A percentile compares a stretch with the other conserved stretches of the same genome.
phyloP scores from a whole-genome alignment of 2,888 invertebrate species.

The Mallateleia sp. region DNA sequence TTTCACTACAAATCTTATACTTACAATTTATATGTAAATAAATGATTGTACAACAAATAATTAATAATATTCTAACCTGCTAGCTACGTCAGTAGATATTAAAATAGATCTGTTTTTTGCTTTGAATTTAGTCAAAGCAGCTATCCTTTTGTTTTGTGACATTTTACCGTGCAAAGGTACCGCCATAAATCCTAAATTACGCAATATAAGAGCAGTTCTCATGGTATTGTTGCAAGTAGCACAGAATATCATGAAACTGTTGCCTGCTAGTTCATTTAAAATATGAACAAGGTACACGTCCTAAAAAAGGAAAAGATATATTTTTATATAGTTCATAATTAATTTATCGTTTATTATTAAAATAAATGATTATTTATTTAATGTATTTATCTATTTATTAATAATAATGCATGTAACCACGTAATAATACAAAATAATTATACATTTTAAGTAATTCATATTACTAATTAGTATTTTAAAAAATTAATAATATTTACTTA shows the following conservation, averaged over 20 bases:
- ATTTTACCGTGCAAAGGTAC: constrained; percentile 99
- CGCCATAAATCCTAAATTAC: constrained; percentile 97
- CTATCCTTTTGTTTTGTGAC: constrained; percentile 99
- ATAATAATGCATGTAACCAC: too few relatives aligned
- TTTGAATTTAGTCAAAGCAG: constrained; percentile 98
- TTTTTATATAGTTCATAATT: too few relatives aligned
- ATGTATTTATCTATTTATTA: too few relatives aligned
- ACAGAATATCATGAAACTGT: constrained; percentile 99
- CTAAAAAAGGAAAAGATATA: constrained; percentile 91
- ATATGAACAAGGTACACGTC: constrained; percentile 99
- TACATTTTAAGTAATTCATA: too few relatives aligned
- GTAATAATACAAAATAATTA: too few relatives aligned
- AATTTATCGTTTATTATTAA: too few relatives aligned
- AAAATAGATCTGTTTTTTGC: constrained; percentile 97
- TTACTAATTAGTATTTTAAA: too few relatives aligned
- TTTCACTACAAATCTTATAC: too few relatives aligned
- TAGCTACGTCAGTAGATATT: constrained; percentile 99
- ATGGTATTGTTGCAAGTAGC: constrained; percentile 98
- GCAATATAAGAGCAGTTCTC: constrained; percentile 96
- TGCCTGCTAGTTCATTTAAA: constrained; percentile 98
- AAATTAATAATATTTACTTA: too few relatives aligned
- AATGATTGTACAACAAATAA: too few relatives aligned
- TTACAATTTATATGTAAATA: too few relatives aligned
- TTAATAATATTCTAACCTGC: constrained; percentile 95
- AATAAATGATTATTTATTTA: too few relatives aligned